Evolutionary conservation across 2,888 invertebrate genomes (phyloP), one percentile per base, ranked within the genome.

Genomic region (Apamea anceps): DNA sequence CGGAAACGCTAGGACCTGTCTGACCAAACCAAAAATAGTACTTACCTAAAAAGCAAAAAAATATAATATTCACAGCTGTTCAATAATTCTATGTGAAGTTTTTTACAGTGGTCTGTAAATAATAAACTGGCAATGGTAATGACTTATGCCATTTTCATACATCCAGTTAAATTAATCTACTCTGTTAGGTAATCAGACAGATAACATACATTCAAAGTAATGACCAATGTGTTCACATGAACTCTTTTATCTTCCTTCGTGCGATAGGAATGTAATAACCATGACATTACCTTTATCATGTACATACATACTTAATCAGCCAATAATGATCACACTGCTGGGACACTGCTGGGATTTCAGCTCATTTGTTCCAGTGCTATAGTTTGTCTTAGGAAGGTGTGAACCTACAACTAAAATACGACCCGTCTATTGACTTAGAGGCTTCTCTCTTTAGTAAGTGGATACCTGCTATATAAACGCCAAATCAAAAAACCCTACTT

Each of bases 201-300:
- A 81, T 82, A 77, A 77, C 37, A 51, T 25, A 51, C 51, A 63
- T 57, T 70, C 37, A 62, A 72, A 45, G 45, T 68, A 72, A 48
- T 67, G 18, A 48, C 62, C 63, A 62, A 28, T 42, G n/a, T 67
- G 75, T 62, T 32, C n/a, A 62, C 37, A 60, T 75, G 71, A 83
- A 82, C 82, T 83, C 65, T 51, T 62, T 72, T 83, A 83, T 79
- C 82, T 63, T 3, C 32, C 15, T 28, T 54, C 12, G 37, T 65
- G 57, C 25, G 51, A 51, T 80, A 70, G 21, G 15, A 60, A 25
- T 48, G 48, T 32, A 18, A 21, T 70, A 28, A 75, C 28, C 6
- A n/a, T 63, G 28, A 72, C 62, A 72, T 63, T 45, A 45, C 10
- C 12, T 18, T 32, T 48, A 32, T 32, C 37, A 37, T 21, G 5